Evolutionary conservation across 2,888 invertebrate genomes (phyloP), one percentile per base, ranked within the genome.

Genomic region (Chelonus formosanus): DNA sequence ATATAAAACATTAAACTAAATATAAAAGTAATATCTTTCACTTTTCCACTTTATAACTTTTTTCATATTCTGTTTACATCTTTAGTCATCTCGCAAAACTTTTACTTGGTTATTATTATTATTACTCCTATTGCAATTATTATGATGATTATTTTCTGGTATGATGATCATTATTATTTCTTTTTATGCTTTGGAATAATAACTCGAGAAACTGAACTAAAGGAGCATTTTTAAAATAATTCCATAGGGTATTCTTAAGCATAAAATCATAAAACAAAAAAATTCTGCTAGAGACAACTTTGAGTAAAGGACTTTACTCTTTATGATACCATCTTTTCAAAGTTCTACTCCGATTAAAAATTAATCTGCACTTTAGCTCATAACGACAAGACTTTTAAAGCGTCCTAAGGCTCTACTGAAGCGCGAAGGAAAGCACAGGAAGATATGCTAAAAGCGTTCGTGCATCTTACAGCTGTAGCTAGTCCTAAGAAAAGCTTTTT

Each of bases 311-410:
- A 54, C 67, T 63, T 59, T 55, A 68, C 67, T 63, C 62, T 63
- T 70, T 67, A 67, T 43, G 59, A 64, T 67, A 61, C 59, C 63
- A 69, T 69, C 71, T 67, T 67, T 66, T 70, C 67, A 68, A 71
- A 70, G 70, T 74, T 74, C 72, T 69, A 66, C 65, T 64, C 58
- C 70, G 72, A 74, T 74, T 74, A 74, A 74, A 73, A 74, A 74
- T 74, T 73, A 74, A 74, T 71, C 71, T 63, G 69, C 73, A 74
- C 73, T 74, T 72, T 70, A 66, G 70, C 66, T 71, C 70, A 60
- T 65, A 65, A 67, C 68, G 63, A 63, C 67, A 67, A 65, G 67
- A 67, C 67, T 69, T 62, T 60, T 48, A 63, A 67, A 73, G 63
- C 32, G 10, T 52, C 53, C 44, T 53, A 40, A 8, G 7, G 8